Conservation (phyloP, 2,797 vertebrate genomes). For the Hyperoplus lanceolatus region DNA sequence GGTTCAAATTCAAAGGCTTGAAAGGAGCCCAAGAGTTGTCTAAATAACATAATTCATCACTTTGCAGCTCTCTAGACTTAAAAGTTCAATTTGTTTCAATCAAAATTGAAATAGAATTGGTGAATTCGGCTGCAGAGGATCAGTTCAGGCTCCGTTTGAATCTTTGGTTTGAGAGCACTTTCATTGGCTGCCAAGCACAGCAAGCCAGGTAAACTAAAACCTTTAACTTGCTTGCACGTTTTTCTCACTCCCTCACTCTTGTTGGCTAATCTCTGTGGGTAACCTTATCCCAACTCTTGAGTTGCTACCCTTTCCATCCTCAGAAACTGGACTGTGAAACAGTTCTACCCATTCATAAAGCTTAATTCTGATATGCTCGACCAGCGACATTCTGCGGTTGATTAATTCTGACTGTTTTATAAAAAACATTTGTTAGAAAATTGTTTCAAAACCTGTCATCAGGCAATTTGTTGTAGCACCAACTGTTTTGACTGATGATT, state of each 20-base stretch:
- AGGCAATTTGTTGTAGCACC: conserved; percentile 15
- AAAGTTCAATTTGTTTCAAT: conserved; percentile 37
- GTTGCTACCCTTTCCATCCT: conserved; percentile 48
- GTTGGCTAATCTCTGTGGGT: conserved; percentile 81
- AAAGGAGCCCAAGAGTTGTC: conserved; percentile 50
- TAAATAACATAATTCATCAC: conserved; percentile 53
- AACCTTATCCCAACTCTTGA: conserved; percentile 79
- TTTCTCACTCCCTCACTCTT: conserved; percentile 78
- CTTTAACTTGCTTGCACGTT: conserved; percentile 78
- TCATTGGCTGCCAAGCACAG: conserved; percentile 70
- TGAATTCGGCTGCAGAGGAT: conserved; percentile 25
- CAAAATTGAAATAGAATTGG: conserved; percentile 34
- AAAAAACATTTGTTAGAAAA: not conserved
- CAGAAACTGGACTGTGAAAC: conserved; percentile 65
- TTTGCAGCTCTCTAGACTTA: conserved; percentile 8
- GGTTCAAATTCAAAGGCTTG: conserved; percentile 74
- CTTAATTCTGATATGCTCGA: conserved; percentile 62
- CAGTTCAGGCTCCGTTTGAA: conserved; percentile 34
- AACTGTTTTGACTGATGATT: not conserved
- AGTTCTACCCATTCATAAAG: conserved; percentile 73
- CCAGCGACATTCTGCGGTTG: conserved; percentile 36
- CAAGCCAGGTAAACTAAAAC: conserved; percentile 80
- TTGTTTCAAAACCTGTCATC: conserved; percentile 18
- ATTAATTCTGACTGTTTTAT: conserved; percentile 55
- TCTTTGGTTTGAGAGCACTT: conserved; percentile 64